Base-by-base conservation (phyloP, 2,888 invertebrate species). In the Seira sanloemensis region DNA sequence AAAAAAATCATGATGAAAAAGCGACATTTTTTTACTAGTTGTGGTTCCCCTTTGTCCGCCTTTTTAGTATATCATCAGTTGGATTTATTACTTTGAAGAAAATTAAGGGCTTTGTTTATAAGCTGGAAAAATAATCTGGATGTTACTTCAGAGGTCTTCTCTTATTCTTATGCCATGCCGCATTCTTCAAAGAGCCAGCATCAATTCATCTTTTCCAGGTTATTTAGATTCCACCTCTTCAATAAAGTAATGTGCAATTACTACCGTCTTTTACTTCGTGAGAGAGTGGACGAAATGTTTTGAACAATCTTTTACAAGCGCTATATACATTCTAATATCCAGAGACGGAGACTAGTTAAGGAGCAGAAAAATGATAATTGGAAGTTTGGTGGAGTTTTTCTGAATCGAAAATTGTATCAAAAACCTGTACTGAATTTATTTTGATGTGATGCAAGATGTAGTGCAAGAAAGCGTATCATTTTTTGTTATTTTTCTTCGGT, bases 71-170 rank as follows among this genome's bases (percentile, higher is more conserved):
- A 74, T 75, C 80, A 65, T 80, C 75, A 75, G 24, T 75, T 69
- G 69, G 26, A 80, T 80, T 80, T 80, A 80, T 80, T 80, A 79
- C 62, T n/a, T n/a, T n/a, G n/a, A n/a, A n/a, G n/a, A n/a, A n/a
- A n/a, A n/a, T n/a, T n/a, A n/a, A n/a, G n/a, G n/a, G n/a, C n/a
- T n/a, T n/a, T n/a, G n/a, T n/a, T n/a, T n/a, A n/a, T n/a, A n/a
- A n/a, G n/a, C n/a, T n/a, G n/a, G n/a, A n/a, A n/a, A n/a, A n/a
- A n/a, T n/a, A n/a, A n/a, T n/a, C n/a, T n/a, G n/a, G n/a, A n/a
- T n/a, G n/a, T n/a, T n/a, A n/a, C n/a, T n/a, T n/a, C n/a, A n/a
- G n/a, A n/a, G n/a, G n/a, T n/a, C n/a, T 37, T 37, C 37, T 4
- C 37, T 37, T 37, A 37, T 37, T 37, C 37, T 37, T 37, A 37